These are phyloP conservation scores for Dolichoris vasculosae DNA, from an alignment of 1,140 invertebrate genomes.

Conservation along the genomic window DNA sequence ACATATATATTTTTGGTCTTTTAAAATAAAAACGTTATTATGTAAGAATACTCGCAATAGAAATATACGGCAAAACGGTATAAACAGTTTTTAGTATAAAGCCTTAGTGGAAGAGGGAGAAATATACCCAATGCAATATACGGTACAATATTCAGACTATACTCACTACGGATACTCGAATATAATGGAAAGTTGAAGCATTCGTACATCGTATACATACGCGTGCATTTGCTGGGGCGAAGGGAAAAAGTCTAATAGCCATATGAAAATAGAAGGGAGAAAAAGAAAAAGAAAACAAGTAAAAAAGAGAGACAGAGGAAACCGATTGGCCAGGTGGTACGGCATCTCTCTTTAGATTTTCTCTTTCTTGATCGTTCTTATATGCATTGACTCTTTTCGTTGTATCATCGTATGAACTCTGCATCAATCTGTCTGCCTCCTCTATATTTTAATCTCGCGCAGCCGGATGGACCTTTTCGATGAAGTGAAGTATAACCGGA, in stretches of 20 bases:
- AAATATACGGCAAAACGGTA: background rate
- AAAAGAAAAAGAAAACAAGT: background rate
- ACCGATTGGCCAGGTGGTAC: conserved; percentile 62
- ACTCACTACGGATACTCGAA: conserved; percentile 25
- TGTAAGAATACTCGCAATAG: conserved; percentile 31
- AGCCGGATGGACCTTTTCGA: background rate
- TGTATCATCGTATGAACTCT: conserved; percentile 31
- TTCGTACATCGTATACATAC: background rate
- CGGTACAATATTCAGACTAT: conserved; percentile 21
- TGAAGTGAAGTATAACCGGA: background rate
- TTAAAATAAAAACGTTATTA: conserved; percentile 37
- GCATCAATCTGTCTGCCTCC: conserved; percentile 6
- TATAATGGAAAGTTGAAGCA: conserved; percentile 6
- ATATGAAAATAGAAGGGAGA: conserved; percentile 22
- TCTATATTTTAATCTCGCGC: conserved; percentile 10
- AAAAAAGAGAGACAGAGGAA: conserved; percentile 10
- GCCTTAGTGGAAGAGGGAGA: conserved; percentile 3
- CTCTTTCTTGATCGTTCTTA: background rate
- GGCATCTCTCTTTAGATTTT: conserved; percentile 54
- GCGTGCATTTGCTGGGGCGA: background rate
- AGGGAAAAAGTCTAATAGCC: conserved; percentile 41
- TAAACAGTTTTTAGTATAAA: conserved; percentile 16
- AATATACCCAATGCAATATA: conserved; percentile 16
- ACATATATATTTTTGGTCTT: background rate
- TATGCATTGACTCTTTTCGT: background rate